Evolutionary conservation across 2,888 invertebrate species (phyloP), one percentile per base, ranked within the genome.

Genomic region (Sepioteuthis lessoniana): DNA sequence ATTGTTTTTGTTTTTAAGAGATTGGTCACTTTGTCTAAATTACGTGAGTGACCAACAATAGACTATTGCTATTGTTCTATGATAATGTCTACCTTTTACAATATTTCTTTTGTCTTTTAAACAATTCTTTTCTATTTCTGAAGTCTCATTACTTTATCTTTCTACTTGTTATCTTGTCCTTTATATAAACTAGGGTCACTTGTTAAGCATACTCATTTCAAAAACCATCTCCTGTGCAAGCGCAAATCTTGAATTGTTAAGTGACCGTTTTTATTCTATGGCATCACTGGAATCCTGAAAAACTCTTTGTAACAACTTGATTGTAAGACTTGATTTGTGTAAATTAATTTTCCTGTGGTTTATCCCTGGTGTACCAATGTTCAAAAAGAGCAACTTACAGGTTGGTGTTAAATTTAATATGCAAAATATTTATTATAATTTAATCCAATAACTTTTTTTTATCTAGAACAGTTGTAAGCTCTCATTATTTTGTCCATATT

Each of bases 31-130:
- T 76, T 76, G n/a, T 35, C 19, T 35, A 25, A n/a, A 31, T n/a
- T n/a, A n/a, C n/a, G 25, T 55, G 55, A 55, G 21, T 55, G 55
- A 55, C 76, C n/a, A 76, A 76, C n/a, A 76, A 76, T n/a, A 76
- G 76, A n/a, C n/a, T 35, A 16, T 35, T 35, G n/a, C 76, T 13
- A 76, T 76, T 76, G 76, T 76, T 13, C n/a, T 35, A 25, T 55
- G 55, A 76, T 60, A 60, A 60, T 76, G 76, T 76, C 76, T 76
- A 76, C 76, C n/a, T 76, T n/a, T 76, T 35, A 76, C n/a, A 76
- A 76, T 76, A n/a, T 76, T n/a, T 35, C 76, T 76, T 55, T 76
- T 76, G 76, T 76, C 76, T 76, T 28, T 60, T 8, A 31, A 60
- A 60, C 60, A 60, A 60, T 76, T 76, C 76, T 76, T 76, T 76